Evolutionary conservation across 2,888 invertebrate species (phyloP).

Genomic region (Lasioglossum leucozonium): DNA sequence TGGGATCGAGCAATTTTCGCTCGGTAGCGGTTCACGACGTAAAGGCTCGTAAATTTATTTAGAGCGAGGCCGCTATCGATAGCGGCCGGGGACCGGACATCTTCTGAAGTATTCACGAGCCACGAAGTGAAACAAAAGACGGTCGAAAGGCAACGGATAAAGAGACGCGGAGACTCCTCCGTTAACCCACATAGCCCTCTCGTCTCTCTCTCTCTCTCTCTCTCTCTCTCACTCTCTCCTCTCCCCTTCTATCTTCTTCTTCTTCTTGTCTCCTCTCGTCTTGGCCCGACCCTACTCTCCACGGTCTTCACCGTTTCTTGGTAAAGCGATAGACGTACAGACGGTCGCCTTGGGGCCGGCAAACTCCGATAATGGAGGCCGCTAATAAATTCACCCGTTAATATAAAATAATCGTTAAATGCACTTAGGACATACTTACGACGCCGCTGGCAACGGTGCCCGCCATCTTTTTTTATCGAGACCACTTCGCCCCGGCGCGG

Average conservation of each 20-base stretch:
- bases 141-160: constrained; percentile 66
- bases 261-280: not conserved
- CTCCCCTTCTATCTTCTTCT: not conserved
- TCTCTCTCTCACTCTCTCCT: too few relatives aligned
- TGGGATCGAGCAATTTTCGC: not conserved
- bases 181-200: constrained; percentile 63
- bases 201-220: too few relatives aligned
- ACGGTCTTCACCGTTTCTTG: constrained; percentile 45
- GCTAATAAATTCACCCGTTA: constrained; percentile 82
- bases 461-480: constrained; percentile 77
- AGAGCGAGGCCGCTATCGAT: constrained; percentile 57
- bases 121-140: constrained; percentile 68
- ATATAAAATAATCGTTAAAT: constrained; percentile 83
- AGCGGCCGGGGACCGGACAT: constrained; percentile 41
- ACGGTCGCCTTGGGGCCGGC: constrained; percentile 69
- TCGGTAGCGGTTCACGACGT: not conserved
- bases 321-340: constrained; percentile 69
- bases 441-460: constrained; percentile 74
- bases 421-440: constrained; percentile 82
- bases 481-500: constrained; percentile 72
- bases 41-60: constrained; percentile 38
- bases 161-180: constrained; percentile 60
- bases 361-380: constrained; percentile 81
- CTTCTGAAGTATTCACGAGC: constrained; percentile 69
- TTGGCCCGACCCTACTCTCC: constrained; percentile 37